phyloP scores from a whole-genome alignment of 2,888 invertebrate genomes.

The Phorcus lineatus region DNA sequence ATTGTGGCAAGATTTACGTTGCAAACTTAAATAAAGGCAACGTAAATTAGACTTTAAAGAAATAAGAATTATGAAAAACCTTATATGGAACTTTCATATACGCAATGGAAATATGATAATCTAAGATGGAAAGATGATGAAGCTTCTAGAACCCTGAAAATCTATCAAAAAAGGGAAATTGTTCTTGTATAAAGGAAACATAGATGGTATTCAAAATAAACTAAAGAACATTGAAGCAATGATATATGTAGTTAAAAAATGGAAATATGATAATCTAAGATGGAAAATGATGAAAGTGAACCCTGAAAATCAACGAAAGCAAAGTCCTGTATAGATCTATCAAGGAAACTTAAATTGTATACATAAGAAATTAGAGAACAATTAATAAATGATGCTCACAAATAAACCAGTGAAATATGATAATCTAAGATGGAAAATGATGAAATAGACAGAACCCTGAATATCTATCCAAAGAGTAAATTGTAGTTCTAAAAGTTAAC shows the following conservation, averaged over 20 bases:
- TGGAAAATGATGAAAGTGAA: background rate
- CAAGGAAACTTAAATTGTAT: too few relatives aligned
- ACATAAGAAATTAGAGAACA: background rate
- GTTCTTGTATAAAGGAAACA: background rate
- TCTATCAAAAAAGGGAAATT: background rate
- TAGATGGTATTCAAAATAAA: background rate
- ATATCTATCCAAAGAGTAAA: background rate
- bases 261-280: background rate
- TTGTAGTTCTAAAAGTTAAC: too few relatives aligned
- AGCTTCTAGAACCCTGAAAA: background rate
- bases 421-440: background rate
- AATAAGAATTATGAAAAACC: background rate
- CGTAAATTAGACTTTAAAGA: too few relatives aligned
- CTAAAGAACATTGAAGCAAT: background rate
- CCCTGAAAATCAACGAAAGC: background rate
- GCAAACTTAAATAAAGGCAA: too few relatives aligned
- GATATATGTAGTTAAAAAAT: background rate
- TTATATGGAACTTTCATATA: background rate
- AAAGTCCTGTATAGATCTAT: background rate
- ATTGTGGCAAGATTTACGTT: too few relatives aligned
- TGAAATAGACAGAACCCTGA: background rate
- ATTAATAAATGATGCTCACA: background rate
- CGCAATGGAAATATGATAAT: background rate
- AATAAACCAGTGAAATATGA: background rate
- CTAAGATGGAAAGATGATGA: background rate